Evolutionary conservation across 2,888 invertebrate species (phyloP).

Genomic region (Empis stercorea): DNA sequence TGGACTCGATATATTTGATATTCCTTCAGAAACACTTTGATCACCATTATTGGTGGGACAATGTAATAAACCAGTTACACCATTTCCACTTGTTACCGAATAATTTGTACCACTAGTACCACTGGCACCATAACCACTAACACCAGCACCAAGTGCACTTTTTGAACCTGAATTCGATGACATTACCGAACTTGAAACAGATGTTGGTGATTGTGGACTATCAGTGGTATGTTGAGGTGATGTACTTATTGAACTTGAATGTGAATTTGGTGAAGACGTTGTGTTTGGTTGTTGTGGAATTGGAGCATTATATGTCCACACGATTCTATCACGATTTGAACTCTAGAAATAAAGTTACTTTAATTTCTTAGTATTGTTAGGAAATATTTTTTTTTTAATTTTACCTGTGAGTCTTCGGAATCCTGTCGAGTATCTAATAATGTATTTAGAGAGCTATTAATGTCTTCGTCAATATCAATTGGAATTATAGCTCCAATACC

Average conservation of each 20-base stretch:
- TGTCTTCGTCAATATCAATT: conserved; percentile 85
- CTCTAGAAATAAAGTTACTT: conserved; percentile 16
- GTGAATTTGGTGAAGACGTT: conserved; percentile 27
- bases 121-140: conserved; percentile 24
- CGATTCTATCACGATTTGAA: conserved; percentile 49
- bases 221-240: conserved; percentile 48
- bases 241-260: conserved; percentile 38
- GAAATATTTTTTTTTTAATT: neutral
- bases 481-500: conserved; percentile 66
- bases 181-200: conserved; percentile 78
- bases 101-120: conserved; percentile 12
- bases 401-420: conserved; percentile 37
- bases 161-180: conserved; percentile 61
- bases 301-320: conserved; percentile 90
- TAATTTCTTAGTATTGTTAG: no score
- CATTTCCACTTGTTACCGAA: conserved; percentile 15
- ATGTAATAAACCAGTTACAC: conserved; percentile 25
- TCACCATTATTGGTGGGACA: conserved; percentile 45
- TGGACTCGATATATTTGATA: conserved; percentile 80
- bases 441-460: conserved; percentile 86
- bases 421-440: conserved; percentile 65
- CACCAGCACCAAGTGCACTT: conserved; percentile 34
- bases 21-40: conserved; percentile 71
- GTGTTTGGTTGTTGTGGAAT: conserved; percentile 37
- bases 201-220: conserved; percentile 70